Conservation (phyloP, 2,888 invertebrate genomes). For the Fragum sueziense region DNA sequence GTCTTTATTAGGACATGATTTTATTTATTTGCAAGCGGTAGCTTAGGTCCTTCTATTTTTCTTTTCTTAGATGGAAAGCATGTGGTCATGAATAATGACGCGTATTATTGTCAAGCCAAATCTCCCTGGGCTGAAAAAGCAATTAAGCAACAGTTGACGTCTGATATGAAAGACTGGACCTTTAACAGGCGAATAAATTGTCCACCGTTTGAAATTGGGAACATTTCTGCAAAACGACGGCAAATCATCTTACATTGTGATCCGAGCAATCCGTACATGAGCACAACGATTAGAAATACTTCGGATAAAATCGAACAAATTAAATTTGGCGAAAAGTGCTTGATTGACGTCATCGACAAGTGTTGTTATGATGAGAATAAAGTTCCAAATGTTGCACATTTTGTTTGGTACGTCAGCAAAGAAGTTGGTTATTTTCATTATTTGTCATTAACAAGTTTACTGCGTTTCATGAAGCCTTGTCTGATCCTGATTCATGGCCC, state of each 20-base stretch:
- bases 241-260: neutral
- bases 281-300: neutral
- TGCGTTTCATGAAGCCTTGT: no score
- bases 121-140: neutral
- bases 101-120: neutral
- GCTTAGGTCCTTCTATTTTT: no score
- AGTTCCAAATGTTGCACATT: slow-evolving; percentile 58
- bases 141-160: neutral
- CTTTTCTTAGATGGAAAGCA: no score
- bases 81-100: no score
- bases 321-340: slow-evolving; percentile 32
- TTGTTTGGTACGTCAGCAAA: slow-evolving; percentile 47
- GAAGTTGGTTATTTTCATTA: slow-evolving; percentile 42
- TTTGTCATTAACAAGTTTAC: slow-evolving; percentile 53
- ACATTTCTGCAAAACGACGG: neutral
- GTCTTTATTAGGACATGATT: no score
- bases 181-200: neutral
- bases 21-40: no score
- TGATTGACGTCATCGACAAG: slow-evolving; percentile 30
- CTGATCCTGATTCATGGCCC: slow-evolving; percentile 63
- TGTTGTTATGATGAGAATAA: slow-evolving; percentile 35
- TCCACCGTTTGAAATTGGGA: neutral
- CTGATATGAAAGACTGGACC: slow-evolving; percentile 15
- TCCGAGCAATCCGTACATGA: neutral
- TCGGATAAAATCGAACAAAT: slow-evolving; percentile 1